Evolutionary conservation across 2,797 vertebrate species (phyloP).

Genomic region (Esox lucius): DNA sequence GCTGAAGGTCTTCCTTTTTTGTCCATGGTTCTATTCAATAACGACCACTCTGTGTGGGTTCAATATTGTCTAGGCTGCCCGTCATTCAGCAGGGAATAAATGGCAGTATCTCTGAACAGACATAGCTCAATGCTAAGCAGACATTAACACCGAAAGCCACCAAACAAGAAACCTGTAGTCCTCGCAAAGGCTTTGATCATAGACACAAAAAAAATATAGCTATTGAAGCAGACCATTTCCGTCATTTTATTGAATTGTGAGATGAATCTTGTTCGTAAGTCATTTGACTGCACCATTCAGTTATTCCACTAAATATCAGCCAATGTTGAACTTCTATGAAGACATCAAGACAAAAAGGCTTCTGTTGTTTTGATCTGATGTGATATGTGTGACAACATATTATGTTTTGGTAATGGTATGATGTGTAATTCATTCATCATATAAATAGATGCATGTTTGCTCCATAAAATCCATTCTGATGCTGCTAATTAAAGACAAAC

Average conservation of each 20-base stretch:
- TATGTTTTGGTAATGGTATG: not conserved
- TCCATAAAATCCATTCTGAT: not conserved
- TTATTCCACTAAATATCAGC: conserved; percentile 1
- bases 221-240: conserved; percentile 9
- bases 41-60: not conserved
- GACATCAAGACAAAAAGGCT: not conserved
- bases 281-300: conserved; percentile 17
- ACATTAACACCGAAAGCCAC: not conserved
- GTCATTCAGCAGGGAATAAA: not conserved
- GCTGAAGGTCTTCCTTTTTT: conserved; percentile 13
- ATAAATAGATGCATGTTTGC: not conserved
- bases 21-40: not conserved
- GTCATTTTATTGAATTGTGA: conserved; percentile 36
- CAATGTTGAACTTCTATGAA: not conserved
- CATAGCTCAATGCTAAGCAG: conserved; percentile 29
- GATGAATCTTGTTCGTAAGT: conserved; percentile 7
- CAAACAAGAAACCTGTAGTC: not conserved
- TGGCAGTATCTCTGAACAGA: conserved; percentile 9
- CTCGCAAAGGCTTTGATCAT: conserved; percentile 7
- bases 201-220: not conserved
- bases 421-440: not conserved
- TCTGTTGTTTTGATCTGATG: not conserved
- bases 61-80: conserved; percentile 8
- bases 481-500: not conserved
- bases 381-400: not conserved